A percentile compares a stretch with the other conserved stretches of the same genome.
phyloP scores from a whole-genome alignment of 1,140 invertebrate genomes.

The Drosophila melanogaster region DNA sequence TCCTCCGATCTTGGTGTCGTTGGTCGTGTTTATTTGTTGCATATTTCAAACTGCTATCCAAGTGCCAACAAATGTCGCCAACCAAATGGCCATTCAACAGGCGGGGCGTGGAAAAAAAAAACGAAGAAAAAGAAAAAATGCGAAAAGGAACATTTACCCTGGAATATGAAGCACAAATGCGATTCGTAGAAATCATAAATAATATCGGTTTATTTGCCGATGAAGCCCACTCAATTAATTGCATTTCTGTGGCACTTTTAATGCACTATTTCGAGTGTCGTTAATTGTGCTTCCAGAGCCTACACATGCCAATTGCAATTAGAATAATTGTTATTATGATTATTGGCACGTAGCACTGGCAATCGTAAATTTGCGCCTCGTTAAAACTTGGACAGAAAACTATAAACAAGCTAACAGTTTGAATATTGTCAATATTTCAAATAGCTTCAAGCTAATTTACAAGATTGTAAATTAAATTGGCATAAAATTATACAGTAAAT shows the following conservation, averaged over 20 bases:
- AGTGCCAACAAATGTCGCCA: slow-evolving; percentile 57
- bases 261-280: slow-evolving; percentile 19
- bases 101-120: slow-evolving; percentile 7
- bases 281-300: slow-evolving; percentile 17
- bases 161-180: slow-evolving; percentile 4
- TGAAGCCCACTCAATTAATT: slow-evolving; percentile 16
- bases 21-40: slow-evolving; percentile 71
- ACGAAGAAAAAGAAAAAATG: background rate
- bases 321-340: slow-evolving; percentile 46
- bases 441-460: background rate
- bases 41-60: slow-evolving; percentile 49
- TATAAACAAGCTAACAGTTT: slow-evolving; percentile 24
- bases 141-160: background rate
- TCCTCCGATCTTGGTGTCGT: slow-evolving; percentile 14
- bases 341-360: slow-evolving; percentile 20
- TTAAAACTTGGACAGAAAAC: slow-evolving; percentile 36
- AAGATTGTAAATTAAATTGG: too few relatives aligned
- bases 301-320: slow-evolving; percentile 14
- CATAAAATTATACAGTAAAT: background rate
- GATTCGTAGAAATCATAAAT: slow-evolving; percentile 10
- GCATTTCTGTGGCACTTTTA: slow-evolving; percentile 30
- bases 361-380: slow-evolving; percentile 41
- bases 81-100: slow-evolving; percentile 37
- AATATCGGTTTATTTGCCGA: slow-evolving; percentile 30
- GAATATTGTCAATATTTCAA: slow-evolving; percentile 21